Base-by-base conservation (phyloP, 2,797 vertebrate species). In the Enteromius trimaculatus region DNA sequence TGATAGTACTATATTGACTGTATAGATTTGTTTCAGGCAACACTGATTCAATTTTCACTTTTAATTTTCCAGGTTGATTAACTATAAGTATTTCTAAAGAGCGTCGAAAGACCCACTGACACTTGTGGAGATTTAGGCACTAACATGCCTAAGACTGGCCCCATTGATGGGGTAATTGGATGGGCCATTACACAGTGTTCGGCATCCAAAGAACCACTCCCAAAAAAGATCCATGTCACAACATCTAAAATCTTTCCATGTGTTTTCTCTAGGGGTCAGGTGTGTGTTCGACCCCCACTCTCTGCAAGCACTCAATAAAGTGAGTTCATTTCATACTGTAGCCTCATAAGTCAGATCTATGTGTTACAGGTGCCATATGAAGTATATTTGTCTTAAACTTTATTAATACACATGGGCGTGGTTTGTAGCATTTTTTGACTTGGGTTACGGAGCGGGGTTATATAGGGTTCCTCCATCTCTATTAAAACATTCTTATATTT, bases 181-280 rank as follows among this genome's bases (percentile, higher is more conserved):
- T 6, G 13, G 42, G 21, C 62, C 60, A 68, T 69, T 86, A 69
- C 29, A 34, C 64, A 79, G 21, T 21, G 23, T 85, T 78, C 29
- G 17, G 7, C 34, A 55, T 76, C 60, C 80, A 66, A 79, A 44
- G 44, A 29, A 51, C 74, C 47, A 49, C 77, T 85, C 55, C 34
- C 69, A 70, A 60, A 42, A 37, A 34, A 21, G 66, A 72, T 34
- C 17, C 65, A 39, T 81, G 75, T 74, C 49, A 79, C 37, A 83
- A 34, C 72, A 82, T n/a, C 53, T 76, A 71, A 79, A 65, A 39
- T 71, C 44, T n/a, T 77, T 80, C 66, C 81, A 74, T 77, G 29
- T 77, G 71, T 83, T 86, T 83, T 83, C 71, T 51, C 47, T 42
- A 3, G 69, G 23, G 44, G 51, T 65, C 74, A 79, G 42, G 77